Evolutionary conservation across 2,888 invertebrate genomes (phyloP).

Genomic region (Malacosoma neustria): DNA sequence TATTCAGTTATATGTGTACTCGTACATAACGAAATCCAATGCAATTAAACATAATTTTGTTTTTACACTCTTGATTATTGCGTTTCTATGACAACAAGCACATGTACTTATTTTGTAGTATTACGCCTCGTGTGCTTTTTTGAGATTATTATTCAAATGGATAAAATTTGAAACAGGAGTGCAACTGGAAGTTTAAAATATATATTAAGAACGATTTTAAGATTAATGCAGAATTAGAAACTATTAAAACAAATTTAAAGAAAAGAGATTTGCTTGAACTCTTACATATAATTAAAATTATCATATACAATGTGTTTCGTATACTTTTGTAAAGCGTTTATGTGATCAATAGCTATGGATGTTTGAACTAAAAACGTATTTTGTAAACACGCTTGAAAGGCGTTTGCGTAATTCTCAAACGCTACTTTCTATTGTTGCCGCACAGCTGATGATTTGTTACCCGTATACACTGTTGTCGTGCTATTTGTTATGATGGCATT

Average conservation of each 20-base stretch:
- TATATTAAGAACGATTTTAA: no score
- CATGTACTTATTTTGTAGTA: no score
- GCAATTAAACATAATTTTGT: not conserved
- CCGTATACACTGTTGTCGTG: conserved; percentile 43
- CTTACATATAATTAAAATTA: not conserved
- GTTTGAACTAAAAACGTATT: conserved; percentile 25
- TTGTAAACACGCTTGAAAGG: conserved; percentile 37
- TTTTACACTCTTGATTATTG: not conserved
- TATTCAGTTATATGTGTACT: no score
- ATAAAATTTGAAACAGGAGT: no score
- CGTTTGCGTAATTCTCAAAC: conserved; percentile 51
- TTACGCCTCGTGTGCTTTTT: no score
- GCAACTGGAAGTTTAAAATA: no score
- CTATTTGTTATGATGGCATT: conserved; percentile 41
- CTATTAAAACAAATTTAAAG: not conserved
- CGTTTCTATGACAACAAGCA: not conserved
- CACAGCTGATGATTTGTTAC: conserved; percentile 57
- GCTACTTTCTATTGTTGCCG: conserved; percentile 57
- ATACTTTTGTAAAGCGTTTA: not conserved
- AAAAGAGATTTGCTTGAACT: not conserved
- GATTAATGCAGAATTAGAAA: no score
- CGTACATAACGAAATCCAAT: not conserved
- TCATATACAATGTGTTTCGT: not conserved
- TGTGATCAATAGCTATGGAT: not conserved
- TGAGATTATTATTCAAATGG: no score